A percentile compares a stretch with the other conserved stretches of the same genome.
phyloP scores from a whole-genome alignment of 1,140 invertebrate genomes.

The honey bee (Apis mellifera) region Amel_HAv3.1 CM009935.2:8156001-8156500 shows the following conservation, averaged over 20 bases:
- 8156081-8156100: slow-evolving; percentile 74
- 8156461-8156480: no score
- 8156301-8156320: not conserved
- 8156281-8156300: not conserved
- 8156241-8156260: slow-evolving; percentile 54
- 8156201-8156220: slow-evolving; percentile 61
- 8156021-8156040: slow-evolving; percentile 78
- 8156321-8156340: not conserved
- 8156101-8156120: slow-evolving; percentile 77
- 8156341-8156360: no score
- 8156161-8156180: slow-evolving; percentile 79
- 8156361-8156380: no score
- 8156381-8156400: no score
- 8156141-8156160: slow-evolving; percentile 80
- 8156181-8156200: slow-evolving; percentile 77
- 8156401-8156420: no score
- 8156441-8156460: no score
- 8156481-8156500: no score
- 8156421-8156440: no score
- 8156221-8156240: slow-evolving; percentile 35
- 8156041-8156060: slow-evolving; percentile 80
- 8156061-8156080: slow-evolving; percentile 79
- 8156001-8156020: slow-evolving; percentile 15
- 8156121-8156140: slow-evolving; percentile 82
- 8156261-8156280: slow-evolving; percentile 37